Conservation (phyloP, 2,888 invertebrate species). For the Theretra japonica region DNA sequence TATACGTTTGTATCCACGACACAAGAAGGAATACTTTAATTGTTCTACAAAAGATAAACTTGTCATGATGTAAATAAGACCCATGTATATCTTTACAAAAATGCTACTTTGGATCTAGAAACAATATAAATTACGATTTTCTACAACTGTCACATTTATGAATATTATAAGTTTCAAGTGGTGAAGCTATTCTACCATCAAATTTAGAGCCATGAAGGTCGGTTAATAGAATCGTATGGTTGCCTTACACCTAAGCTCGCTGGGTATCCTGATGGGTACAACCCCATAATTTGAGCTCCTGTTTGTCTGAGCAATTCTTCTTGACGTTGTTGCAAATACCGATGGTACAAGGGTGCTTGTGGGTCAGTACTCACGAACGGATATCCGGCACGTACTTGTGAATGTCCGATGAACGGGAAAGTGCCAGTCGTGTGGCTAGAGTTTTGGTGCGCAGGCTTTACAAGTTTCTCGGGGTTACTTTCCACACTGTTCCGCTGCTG, state of each 20-base stretch:
- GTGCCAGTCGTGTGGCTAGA: conserved; percentile 70
- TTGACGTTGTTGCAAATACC: conserved; percentile 87
- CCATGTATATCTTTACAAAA: conserved; percentile 58
- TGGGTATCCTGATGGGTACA: conserved; percentile 88
- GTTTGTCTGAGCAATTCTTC: conserved; percentile 85
- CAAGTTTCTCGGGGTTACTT: conserved; percentile 68
- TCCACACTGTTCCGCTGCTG: conserved; percentile 72
- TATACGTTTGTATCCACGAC: conserved; percentile 21
- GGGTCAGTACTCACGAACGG: conserved; percentile 87
- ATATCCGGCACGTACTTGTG: conserved; percentile 85
- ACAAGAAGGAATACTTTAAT: conserved; percentile 36
- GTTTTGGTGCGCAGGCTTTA: conserved; percentile 79
- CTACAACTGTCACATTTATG: conserved; percentile 68
- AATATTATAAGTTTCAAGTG: conserved; percentile 47
- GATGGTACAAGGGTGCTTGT: conserved; percentile 88
- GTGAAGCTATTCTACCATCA: conserved; percentile 34
- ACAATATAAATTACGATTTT: conserved; percentile 73
- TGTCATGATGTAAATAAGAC: conserved; percentile 63
- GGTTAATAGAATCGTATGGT: conserved; percentile 88
- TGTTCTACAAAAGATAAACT: conserved; percentile 49
- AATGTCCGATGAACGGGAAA: conserved; percentile 86
- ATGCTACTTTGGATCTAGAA: conserved; percentile 66
- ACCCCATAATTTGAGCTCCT: conserved; percentile 86
- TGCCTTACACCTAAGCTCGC: conserved; percentile 87
- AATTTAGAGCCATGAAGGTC: conserved; percentile 88